Percentiles rank a stretch among this genome's conserved stretches.
These are phyloP conservation scores for Mycteria americana DNA, from an alignment of 2,797 vertebrate species.

Conservation along the genomic window DNA sequence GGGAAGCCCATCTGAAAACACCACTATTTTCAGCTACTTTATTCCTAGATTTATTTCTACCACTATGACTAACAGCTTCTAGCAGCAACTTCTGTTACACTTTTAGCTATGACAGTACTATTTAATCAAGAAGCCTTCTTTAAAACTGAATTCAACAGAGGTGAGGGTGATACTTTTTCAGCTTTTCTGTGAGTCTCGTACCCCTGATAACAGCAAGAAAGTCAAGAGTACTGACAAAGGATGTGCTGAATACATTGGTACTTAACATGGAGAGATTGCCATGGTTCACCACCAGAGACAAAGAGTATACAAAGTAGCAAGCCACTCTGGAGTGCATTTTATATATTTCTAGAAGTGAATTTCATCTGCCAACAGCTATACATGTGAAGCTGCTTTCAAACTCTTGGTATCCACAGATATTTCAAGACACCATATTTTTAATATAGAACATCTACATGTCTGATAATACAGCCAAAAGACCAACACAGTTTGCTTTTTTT, in stretches of 20 bases:
- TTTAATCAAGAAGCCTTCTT: background rate
- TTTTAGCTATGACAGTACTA: background rate
- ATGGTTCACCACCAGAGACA: background rate
- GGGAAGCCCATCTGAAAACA: background rate
- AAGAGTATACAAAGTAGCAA: background rate
- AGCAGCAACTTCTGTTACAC: background rate
- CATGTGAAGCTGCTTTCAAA: background rate
- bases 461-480: background rate
- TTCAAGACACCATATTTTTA: background rate
- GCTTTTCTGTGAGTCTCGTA: background rate
- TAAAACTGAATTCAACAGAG: background rate
- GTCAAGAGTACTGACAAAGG: background rate
- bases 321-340: background rate
- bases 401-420: background rate
- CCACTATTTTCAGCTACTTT: background rate
- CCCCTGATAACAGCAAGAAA: background rate
- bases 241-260: background rate
- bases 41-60: background rate
- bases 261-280: background rate
- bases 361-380: background rate
- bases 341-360: background rate
- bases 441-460: background rate
- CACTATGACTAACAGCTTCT: background rate
- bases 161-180: background rate
- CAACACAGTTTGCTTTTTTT: background rate